These are phyloP conservation scores for Frankliniella fusca DNA, from an alignment of 2,888 invertebrate species.

Conservation along the genomic window DNA sequence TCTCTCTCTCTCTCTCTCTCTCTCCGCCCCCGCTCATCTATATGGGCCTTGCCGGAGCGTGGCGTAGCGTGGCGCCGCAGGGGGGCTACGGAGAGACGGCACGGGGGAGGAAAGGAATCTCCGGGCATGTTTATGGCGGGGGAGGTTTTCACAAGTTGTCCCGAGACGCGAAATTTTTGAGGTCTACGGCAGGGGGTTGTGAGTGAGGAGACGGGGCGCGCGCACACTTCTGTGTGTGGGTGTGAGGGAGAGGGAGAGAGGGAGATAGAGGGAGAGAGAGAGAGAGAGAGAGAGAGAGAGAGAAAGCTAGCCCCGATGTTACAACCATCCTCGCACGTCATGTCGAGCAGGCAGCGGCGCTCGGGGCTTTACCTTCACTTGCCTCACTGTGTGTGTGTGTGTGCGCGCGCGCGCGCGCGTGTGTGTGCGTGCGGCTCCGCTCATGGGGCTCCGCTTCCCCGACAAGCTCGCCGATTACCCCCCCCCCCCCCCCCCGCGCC, in stretches of 20 bases:
- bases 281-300: neutral
- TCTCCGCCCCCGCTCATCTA: neutral
- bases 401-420: no score
- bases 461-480: no score
- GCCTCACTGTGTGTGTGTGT: no score
- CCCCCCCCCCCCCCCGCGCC: no score
- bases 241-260: neutral
- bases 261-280: neutral
- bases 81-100: neutral
- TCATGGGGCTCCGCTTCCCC: no score
- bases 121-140: neutral
- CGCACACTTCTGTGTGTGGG: no score
- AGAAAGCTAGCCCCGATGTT: constrained; percentile 19
- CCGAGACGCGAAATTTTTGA: neutral
- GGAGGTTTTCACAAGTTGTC: neutral
- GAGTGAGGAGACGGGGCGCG: no score
- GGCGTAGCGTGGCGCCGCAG: neutral
- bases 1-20: neutral
- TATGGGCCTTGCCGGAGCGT: no score
- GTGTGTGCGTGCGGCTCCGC: no score
- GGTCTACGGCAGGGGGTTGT: neutral
- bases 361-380: no score
- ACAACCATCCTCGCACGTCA: no score
- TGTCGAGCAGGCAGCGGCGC: no score
- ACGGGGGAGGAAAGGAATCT: neutral